Percentiles rank a stretch among this genome's conserved stretches.
These are phyloP conservation scores for Cephus spinipes DNA, from an alignment of 2,888 invertebrate genomes.

Conservation along the genomic window DNA sequence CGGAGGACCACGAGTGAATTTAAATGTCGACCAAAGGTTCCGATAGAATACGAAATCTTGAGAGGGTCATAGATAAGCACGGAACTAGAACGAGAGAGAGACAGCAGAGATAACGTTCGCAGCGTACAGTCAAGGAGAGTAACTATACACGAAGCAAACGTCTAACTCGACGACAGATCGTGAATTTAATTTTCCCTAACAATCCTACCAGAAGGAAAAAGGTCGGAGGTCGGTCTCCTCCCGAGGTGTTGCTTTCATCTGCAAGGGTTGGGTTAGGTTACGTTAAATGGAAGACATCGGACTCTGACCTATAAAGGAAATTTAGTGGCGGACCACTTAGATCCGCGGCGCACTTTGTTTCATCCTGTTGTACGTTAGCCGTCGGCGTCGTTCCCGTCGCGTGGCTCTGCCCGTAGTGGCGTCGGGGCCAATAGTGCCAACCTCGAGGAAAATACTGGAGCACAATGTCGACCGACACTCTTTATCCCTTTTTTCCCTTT, in stretches of 20 bases:
- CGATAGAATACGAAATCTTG: background rate
- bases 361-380: background rate
- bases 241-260: background rate
- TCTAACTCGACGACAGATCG: background rate
- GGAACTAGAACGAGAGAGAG: background rate
- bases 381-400: background rate
- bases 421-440: background rate
- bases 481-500: background rate
- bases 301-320: constrained; percentile 25
- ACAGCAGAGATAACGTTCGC: background rate
- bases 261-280: background rate
- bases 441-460: background rate
- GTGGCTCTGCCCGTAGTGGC: background rate
- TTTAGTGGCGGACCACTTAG: constrained; percentile 22
- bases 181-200: background rate
- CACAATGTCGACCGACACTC: background rate
- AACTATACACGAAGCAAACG: background rate
- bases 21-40: background rate
- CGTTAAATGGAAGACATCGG: constrained; percentile 19
- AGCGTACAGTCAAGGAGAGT: too few species aligned
- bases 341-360: background rate
- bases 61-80: background rate
- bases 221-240: background rate
- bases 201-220: background rate
- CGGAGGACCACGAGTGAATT: background rate